A percentile compares a stretch with the other conserved stretches of the same genome.
These are phyloP conservation scores for Eulemur rubriventer DNA, from an alignment of 2,797 vertebrate genomes.

Conservation along the genomic window DNA sequence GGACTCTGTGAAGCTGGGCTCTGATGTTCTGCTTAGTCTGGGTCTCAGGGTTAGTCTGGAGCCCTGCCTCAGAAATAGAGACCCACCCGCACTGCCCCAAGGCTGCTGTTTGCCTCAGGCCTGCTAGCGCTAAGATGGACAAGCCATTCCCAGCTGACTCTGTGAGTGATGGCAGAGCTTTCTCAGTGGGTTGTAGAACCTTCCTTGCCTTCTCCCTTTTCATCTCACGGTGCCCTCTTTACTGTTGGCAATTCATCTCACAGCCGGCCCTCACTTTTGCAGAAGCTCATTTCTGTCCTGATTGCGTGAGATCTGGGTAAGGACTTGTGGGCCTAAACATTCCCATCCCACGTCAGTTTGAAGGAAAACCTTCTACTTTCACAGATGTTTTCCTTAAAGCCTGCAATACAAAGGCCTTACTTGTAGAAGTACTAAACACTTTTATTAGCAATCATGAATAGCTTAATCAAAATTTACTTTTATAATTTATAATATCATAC, in stretches of 20 bases:
- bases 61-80: not conserved
- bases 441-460: not conserved
- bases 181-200: not conserved
- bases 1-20: not conserved
- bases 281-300: not conserved
- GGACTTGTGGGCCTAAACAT: not conserved
- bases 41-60: not conserved
- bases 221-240: not conserved
- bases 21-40: not conserved
- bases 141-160: rapidly evolving
- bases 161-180: not conserved
- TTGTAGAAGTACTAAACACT: not conserved
- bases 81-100: rapidly evolving
- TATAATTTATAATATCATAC: not conserved
- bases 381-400: not conserved
- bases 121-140: not conserved
- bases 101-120: not conserved
- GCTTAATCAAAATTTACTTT: not conserved
- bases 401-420: not conserved
- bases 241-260: not conserved
- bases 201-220: not conserved
- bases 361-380: not conserved
- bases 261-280: not conserved
- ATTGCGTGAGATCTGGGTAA: not conserved
- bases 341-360: not conserved